A percentile compares a stretch with the other conserved stretches of the same genome.
Evolutionary conservation across 2,888 invertebrate species (phyloP).

Genomic region (Drosophila pseudotakahashii): DNA sequence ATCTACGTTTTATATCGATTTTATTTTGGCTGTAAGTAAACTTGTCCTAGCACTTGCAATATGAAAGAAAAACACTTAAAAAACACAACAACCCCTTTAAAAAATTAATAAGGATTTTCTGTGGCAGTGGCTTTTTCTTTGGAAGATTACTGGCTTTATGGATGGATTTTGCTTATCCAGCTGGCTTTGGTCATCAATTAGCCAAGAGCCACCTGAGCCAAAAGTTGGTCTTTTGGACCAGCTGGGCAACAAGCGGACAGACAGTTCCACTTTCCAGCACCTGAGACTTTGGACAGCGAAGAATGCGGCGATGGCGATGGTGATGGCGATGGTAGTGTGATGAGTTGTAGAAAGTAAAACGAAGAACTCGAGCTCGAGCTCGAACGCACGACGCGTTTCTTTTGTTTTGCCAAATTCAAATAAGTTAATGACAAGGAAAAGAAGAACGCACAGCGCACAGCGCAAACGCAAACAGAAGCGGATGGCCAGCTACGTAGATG

Average conservation of each 20-base stretch:
- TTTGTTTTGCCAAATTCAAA: slow-evolving; percentile 67
- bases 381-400: slow-evolving; percentile 17
- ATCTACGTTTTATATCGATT: too few species aligned
- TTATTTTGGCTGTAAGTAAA: too few species aligned
- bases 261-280: slow-evolving; percentile 47
- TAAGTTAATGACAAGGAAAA: slow-evolving; percentile 44
- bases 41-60: too few species aligned
- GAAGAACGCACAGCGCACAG: slow-evolving; percentile 48
- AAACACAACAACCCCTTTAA: not conserved
- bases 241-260: slow-evolving; percentile 17
- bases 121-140: not conserved
- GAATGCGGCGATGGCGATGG: slow-evolving; percentile 11
- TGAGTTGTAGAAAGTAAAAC: slow-evolving; percentile 47
- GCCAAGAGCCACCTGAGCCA: slow-evolving; percentile 3
- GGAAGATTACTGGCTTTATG: not conserved
- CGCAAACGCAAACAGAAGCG: slow-evolving; percentile 8
- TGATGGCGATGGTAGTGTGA: slow-evolving; percentile 3
- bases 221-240: not conserved
- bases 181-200: slow-evolving; percentile 15
- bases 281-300: slow-evolving; percentile 7
- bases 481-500: slow-evolving; percentile 31
- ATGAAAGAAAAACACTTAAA: too few species aligned
- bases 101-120: not conserved
- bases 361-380: slow-evolving; percentile 16
- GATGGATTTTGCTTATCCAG: too few species aligned